phyloP scores from a whole-genome alignment of 2,888 invertebrate genomes.

The Euplexia lucipara region DNA sequence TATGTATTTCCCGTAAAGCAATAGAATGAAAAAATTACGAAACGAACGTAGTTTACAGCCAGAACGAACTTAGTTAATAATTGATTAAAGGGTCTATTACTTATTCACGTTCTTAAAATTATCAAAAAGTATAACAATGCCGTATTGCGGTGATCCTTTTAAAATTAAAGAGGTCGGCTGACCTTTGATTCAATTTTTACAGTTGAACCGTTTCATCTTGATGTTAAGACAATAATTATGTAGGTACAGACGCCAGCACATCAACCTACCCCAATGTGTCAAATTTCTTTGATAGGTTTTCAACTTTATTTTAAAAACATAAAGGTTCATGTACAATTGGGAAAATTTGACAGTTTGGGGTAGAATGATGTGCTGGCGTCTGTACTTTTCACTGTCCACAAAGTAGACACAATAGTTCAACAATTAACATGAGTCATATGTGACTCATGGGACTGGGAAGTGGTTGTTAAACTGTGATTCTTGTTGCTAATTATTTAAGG shows the following conservation, averaged over 20 bases:
- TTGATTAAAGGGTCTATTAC: slow-evolving; percentile 20
- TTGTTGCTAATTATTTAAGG: slow-evolving; percentile 12
- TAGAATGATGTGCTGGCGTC: too few species aligned
- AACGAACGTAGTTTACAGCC: not conserved
- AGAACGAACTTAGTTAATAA: slow-evolving; percentile 13
- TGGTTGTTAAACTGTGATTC: slow-evolving; percentile 25
- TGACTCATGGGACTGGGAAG: too few species aligned
- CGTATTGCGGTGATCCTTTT: slow-evolving; percentile 5
- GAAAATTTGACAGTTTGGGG: too few species aligned
- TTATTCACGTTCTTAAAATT: slow-evolving; percentile 34
- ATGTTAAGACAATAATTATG: slow-evolving; percentile 29
- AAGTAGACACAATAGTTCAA: too few species aligned
- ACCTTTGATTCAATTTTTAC: slow-evolving; percentile 3
- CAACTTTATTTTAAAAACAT: too few species aligned
- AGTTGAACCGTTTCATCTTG: slow-evolving; percentile 7
- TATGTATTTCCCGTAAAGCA: not conserved
- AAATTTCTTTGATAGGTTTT: too few species aligned
- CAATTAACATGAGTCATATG: too few species aligned
- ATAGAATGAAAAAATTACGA: not conserved
- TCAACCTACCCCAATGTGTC: too few species aligned
- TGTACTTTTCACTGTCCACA: too few species aligned
- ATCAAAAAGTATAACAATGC: slow-evolving; percentile 32
- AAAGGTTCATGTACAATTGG: too few species aligned
- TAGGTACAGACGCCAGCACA: too few species aligned
- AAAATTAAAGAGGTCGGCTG: slow-evolving; percentile 18